Conservation (phyloP, 1,140 invertebrate genomes). For the Microplitis mediator region DNA sequence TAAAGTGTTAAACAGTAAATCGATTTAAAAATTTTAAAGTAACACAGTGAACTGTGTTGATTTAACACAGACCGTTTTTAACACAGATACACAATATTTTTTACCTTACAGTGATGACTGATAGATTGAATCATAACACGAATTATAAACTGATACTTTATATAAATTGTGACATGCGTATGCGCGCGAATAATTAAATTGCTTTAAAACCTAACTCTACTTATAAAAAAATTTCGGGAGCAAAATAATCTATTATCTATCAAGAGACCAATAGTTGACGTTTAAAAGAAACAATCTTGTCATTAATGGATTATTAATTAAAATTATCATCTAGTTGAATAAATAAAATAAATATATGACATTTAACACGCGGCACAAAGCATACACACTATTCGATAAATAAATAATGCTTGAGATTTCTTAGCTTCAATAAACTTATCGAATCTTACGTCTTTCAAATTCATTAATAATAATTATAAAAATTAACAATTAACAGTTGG, state of each 20-base stretch:
- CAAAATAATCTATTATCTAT: constrained; percentile 6
- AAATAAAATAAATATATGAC: constrained; percentile 17
- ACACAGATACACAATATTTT: no score
- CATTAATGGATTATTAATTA: no score
- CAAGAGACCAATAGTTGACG: constrained; percentile 7
- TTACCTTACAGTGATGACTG: constrained; percentile 1
- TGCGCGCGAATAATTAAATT: not conserved
- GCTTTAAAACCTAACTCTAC: not conserved
- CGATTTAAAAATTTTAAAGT: no score
- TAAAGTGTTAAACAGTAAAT: no score
- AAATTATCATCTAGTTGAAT: not conserved
- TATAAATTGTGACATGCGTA: constrained; percentile 12
- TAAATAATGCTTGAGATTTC: constrained; percentile 58
- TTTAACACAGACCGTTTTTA: no score
- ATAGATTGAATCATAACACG: constrained; percentile 16
- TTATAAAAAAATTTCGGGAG: not conserved
- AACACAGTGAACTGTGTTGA: no score
- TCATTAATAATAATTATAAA: no score
- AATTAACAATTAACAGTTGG: no score
- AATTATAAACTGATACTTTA: constrained; percentile 17
- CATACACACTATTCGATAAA: constrained; percentile 55
- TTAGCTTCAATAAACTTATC: constrained; percentile 18
- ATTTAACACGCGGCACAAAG: constrained; percentile 35
- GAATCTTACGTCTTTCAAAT: no score
- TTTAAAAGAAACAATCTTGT: not conserved